These are phyloP conservation scores for Hydrotaea cyrtoneurina DNA, from an alignment of 2,888 invertebrate species.

Conservation along the genomic window DNA sequence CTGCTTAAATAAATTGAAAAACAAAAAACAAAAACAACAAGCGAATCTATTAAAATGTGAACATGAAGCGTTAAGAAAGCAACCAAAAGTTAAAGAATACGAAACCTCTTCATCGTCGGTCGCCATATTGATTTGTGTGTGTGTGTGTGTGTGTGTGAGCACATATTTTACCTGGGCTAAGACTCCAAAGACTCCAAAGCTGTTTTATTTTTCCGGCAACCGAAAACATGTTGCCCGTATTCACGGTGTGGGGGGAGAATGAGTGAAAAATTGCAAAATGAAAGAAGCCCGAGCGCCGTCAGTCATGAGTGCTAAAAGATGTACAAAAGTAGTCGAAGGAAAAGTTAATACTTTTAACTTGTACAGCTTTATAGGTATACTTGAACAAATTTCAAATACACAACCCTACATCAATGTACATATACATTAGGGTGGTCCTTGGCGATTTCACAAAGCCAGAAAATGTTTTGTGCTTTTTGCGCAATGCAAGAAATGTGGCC, in stretches of 20 bases:
- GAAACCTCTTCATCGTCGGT: slow-evolving; percentile 44
- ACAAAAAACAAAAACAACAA: neutral
- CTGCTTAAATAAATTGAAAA: slow-evolving; percentile 78
- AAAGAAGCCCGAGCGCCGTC: neutral
- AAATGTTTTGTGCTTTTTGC: too few species aligned
- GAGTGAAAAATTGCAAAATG: slow-evolving; percentile 47
- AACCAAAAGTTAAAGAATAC: slow-evolving; percentile 17
- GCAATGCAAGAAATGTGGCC: too few species aligned
- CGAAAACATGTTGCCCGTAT: slow-evolving; percentile 9
- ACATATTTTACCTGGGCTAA: slow-evolving; percentile 42
- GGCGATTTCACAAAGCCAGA: too few species aligned
- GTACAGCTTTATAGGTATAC: neutral
- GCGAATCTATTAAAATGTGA: slow-evolving; percentile 38
- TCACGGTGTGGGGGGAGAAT: slow-evolving; percentile 40
- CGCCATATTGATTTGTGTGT: slow-evolving; percentile 43
- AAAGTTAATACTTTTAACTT: slow-evolving; percentile 45
- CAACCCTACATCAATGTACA: neutral
- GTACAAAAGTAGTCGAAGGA: slow-evolving; percentile 29
- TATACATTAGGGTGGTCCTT: neutral
- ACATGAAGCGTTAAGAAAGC: slow-evolving; percentile 20
- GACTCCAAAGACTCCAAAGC: slow-evolving; percentile 43
- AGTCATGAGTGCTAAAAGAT: slow-evolving; percentile 19
- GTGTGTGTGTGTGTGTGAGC: slow-evolving; percentile 35
- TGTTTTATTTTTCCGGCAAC: slow-evolving; percentile 16
- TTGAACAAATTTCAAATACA: neutral